A percentile compares a stretch with the other conserved stretches of the same genome.
These are phyloP conservation scores for Empidonax traillii DNA, from an alignment of 2,113 vertebrate genomes.

Conservation along the genomic window DNA sequence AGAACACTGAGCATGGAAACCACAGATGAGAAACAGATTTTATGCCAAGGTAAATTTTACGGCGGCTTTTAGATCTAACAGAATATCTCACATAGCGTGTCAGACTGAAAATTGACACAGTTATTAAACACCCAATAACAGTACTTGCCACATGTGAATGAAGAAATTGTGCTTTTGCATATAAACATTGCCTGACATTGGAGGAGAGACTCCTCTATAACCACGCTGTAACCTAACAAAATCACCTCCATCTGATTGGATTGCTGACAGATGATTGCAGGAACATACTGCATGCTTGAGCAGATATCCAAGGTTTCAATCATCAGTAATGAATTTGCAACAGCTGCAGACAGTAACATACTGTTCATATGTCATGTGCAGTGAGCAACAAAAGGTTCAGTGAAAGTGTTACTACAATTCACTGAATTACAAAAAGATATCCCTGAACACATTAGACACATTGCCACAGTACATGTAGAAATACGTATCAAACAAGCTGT, in stretches of 20 bases:
- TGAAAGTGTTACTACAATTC: background rate
- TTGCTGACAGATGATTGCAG: background rate
- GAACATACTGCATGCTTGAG: background rate
- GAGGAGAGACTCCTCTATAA: background rate
- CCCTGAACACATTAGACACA: background rate
- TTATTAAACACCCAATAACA: slow-evolving; percentile 7
- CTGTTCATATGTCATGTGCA: background rate
- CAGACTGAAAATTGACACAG: background rate
- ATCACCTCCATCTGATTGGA: background rate
- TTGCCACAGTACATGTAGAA: background rate
- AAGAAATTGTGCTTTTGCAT: background rate
- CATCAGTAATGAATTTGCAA: background rate
- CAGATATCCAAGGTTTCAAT: background rate
- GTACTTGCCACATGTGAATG: background rate
- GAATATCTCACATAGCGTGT: background rate
- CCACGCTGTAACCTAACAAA: background rate
- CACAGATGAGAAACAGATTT: background rate
- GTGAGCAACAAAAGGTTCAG: background rate
- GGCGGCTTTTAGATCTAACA: background rate
- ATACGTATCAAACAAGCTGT: background rate
- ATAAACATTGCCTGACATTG: background rate
- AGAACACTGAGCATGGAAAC: background rate
- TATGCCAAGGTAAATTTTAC: background rate
- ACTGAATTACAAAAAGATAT: background rate
- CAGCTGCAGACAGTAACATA: background rate